Conservation (phyloP, 2,797 vertebrate genomes). For the Poecile montanus region DNA sequence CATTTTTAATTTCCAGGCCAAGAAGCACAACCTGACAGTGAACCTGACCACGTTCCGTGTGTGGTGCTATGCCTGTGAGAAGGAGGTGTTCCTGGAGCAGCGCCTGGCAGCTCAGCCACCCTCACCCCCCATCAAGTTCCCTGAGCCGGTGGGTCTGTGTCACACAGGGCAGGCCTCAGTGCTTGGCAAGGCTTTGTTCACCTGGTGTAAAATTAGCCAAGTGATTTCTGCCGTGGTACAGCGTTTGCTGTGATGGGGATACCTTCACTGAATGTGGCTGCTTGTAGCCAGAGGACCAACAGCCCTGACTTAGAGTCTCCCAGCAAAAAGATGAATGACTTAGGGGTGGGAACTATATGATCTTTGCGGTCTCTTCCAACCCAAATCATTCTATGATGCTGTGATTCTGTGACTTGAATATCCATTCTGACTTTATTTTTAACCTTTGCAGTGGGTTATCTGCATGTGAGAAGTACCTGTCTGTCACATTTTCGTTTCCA, state of each 20-base stretch:
- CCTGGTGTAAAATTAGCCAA: neutral
- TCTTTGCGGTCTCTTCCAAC: neutral
- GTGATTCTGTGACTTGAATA: neutral
- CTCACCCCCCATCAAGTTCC: constrained; percentile 35
- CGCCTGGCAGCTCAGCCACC: constrained; percentile 56
- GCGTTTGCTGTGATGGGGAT: neutral
- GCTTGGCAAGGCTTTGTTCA: neutral
- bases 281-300: neutral
- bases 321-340: neutral
- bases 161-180: rapidly evolving
- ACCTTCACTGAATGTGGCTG: neutral
- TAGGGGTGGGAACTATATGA: neutral
- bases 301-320: neutral
- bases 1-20: constrained; percentile 73
- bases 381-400: neutral
- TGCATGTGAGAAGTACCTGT: neutral
- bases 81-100: constrained; percentile 93
- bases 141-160: constrained; percentile 79
- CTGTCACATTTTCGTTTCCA: neutral
- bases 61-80: constrained; percentile 97
- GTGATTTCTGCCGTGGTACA: neutral
- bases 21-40: constrained; percentile 96
- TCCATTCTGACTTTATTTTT: neutral
- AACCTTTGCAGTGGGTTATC: neutral
- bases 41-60: constrained; percentile 96